Percentiles rank a stretch among this genome's conserved stretches.
phyloP scores from a whole-genome alignment of 35 echinoderm and acorn worm species.

The Patiria miniata region DNA sequence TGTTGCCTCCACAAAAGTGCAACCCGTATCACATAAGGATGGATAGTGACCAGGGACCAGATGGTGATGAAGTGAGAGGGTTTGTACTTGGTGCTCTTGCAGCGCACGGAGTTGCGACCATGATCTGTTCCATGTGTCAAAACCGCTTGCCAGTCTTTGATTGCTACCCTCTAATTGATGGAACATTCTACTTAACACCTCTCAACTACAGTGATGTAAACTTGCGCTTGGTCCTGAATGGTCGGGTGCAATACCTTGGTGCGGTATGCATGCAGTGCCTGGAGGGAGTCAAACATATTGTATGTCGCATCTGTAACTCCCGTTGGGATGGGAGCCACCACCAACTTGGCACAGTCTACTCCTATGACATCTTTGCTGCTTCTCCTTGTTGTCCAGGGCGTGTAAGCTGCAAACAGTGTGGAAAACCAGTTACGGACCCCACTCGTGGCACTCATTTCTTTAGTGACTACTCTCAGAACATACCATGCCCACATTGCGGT shows the following conservation, averaged over 20 bases:
- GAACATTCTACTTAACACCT: conserved; percentile 93
- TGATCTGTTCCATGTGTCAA: conserved; percentile 83
- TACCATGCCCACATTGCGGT: conserved; percentile 96
- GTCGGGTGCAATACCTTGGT: conserved; percentile 80
- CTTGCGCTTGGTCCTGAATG: conserved; percentile 67
- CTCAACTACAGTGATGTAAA: conserved; percentile 74
- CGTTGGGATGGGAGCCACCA: conserved; percentile 99
- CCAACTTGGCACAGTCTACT: conserved; percentile 96
- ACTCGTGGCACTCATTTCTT: conserved; percentile 92
- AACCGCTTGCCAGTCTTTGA: conserved; percentile 90
- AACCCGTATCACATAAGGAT: conserved; percentile 98
- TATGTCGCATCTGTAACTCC: conserved; percentile 95
- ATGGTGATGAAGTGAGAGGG: conserved; percentile 88
- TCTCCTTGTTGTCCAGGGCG: conserved; percentile 88
- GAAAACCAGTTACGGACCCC: conserved; percentile 93
- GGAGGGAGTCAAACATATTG: conserved; percentile 87
- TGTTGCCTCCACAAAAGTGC: conserved; percentile 86
- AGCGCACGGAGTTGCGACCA: conserved; percentile 55
- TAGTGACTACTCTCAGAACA: conserved; percentile 96
- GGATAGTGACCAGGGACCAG: conserved; percentile 90
- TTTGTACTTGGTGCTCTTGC: conserved; percentile 87
- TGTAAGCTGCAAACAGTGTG: conserved; percentile 90
- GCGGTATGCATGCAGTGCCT: conserved; percentile 98
- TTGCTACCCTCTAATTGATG: conserved; percentile 97
- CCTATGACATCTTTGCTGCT: conserved; percentile 98